Evolutionary conservation across 2,888 invertebrate genomes (phyloP), one percentile per base, ranked within the genome.

Genomic region (Pardosa pseudoannulata): DNA sequence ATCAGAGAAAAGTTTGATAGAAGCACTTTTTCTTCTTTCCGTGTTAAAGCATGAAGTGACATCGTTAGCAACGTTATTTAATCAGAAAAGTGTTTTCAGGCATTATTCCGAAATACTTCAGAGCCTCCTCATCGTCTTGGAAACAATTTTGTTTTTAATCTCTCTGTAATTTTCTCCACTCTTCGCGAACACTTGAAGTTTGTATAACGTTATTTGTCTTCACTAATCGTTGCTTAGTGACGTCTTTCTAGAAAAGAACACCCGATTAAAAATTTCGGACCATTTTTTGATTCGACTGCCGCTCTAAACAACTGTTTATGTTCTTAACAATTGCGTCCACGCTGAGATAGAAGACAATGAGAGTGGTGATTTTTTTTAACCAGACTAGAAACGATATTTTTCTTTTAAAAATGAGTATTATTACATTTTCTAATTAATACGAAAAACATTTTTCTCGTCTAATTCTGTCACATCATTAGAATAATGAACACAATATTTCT

Each of bases 91-190:
- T 46, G 41, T 46, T 46, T 46, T 46, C 9, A 46, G 16, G 16
- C 41, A 46, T 46, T 46, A 46, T 46, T 46, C 41, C 16, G 41
- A 46, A 46, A 46, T 46, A 11, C 41, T 46, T 46, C 36, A 7
- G 9, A 5, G 36, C 6, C 36, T 11, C 9, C 41, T 46, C 41
- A 46, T 46, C 41, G 41, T 46, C 16, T 16, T 2, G 16, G 41
- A 46, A 46, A 16, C 41, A 46, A 46, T 46, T 46, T 46, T 46
- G 41, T 46, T 46, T 46, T 46, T 46, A 46, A 46, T 46, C 16
- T 46, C 2, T 16, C 41, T 13, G 41, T 16, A 46, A 46, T 46
- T 46, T 46, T 46, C 41, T 46, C 13, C 41, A 1, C 16, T 5
- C 41, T 46, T 13, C 16, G 16, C 41, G 2, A 46, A n/a, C 16